phyloP scores from a whole-genome alignment of 2,797 vertebrate genomes.

The Melopsittacus undulatus region DNA sequence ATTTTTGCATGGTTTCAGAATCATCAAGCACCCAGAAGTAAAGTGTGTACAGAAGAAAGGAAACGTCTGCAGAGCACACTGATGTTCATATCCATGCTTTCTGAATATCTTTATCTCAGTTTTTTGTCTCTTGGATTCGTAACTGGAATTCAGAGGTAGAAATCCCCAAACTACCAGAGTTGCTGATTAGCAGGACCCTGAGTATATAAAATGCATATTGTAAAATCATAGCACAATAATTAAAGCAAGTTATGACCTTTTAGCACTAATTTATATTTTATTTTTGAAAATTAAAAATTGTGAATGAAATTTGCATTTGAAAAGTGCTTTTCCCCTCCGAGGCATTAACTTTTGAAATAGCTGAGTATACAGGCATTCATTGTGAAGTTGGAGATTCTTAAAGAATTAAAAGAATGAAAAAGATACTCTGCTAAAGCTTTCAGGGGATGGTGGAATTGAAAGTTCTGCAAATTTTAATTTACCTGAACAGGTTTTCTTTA shows the following conservation, averaged over 20 bases:
- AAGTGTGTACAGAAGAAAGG: neutral
- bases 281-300: neutral
- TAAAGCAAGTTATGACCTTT: neutral
- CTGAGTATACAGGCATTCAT: neutral
- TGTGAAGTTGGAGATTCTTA: neutral
- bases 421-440: neutral
- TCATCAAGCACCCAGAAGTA: neutral
- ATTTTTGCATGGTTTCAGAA: neutral
- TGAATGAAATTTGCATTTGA: neutral
- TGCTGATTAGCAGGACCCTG: neutral
- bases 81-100: neutral
- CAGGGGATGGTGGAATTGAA: neutral
- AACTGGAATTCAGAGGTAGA: neutral
- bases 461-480: neutral
- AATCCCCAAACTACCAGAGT: neutral
- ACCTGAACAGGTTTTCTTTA: neutral
- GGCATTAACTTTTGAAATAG: neutral
- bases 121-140: neutral
- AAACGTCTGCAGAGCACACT: neutral
- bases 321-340: fast-evolving
- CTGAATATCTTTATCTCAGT: neutral
- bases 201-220: neutral
- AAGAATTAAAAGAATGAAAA: neutral
- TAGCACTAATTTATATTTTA: neutral
- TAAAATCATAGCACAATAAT: neutral